Conservation (phyloP, 2,797 vertebrate species). For the Gallinago solitaria region DNA sequence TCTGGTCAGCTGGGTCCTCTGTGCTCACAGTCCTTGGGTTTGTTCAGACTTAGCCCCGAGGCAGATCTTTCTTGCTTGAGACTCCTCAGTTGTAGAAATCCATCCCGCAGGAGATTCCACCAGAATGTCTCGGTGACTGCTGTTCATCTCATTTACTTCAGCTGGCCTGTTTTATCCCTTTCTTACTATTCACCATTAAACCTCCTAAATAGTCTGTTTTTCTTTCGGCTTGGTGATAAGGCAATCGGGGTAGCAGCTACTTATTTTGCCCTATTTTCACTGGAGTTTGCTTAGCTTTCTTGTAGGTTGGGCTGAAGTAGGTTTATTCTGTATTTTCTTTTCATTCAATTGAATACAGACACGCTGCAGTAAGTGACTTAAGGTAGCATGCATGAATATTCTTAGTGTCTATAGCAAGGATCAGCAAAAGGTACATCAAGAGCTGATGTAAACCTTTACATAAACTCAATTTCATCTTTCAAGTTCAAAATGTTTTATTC, state of each 20-base stretch:
- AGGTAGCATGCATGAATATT: not conserved
- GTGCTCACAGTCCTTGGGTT: not conserved
- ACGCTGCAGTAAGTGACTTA: not conserved
- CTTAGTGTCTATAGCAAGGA: not conserved
- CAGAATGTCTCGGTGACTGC: not conserved
- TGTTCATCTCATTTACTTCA: conserved; percentile 12
- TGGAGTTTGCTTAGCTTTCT: not conserved
- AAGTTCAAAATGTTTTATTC: not conserved
- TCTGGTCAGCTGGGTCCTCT: not conserved
- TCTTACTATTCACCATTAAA: not conserved
- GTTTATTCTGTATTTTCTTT: not conserved
- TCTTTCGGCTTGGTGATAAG: not conserved
- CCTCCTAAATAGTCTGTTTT: not conserved
- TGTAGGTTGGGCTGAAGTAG: not conserved
- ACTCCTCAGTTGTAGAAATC: not conserved
- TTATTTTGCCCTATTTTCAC: not conserved
- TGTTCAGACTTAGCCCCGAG: not conserved
- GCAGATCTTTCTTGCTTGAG: not conserved
- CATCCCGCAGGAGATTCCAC: not conserved
- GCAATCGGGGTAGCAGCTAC: not conserved
- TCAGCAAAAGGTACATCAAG: not conserved
- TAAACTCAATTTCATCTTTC: not conserved
- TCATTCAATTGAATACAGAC: not conserved
- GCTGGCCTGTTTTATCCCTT: not conserved
- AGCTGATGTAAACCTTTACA: not conserved